phyloP scores from a whole-genome alignment of 2,888 invertebrate species.

The Conistra vaccinii region DNA sequence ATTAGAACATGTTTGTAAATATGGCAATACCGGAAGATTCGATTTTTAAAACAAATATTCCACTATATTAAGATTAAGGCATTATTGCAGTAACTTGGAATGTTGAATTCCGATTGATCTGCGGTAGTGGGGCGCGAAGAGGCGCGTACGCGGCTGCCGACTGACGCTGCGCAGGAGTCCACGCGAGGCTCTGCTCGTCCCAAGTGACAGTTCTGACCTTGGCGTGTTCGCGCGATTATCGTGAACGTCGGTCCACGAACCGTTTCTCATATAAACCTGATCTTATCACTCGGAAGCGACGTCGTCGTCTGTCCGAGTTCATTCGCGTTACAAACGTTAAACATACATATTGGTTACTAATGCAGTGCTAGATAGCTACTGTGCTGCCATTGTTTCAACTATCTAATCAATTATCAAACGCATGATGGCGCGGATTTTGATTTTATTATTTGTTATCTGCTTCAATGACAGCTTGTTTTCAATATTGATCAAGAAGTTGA shows the following conservation, averaged over 20 bases:
- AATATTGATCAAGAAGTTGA: constrained; percentile 3
- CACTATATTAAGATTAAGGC: constrained; percentile 34
- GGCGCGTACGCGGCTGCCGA: constrained; percentile 70
- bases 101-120: constrained; percentile 18
- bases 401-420: constrained; percentile 34
- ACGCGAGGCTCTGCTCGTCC: constrained; percentile 75
- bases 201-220: constrained; percentile 85
- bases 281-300: constrained; percentile 67
- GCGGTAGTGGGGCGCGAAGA: constrained; percentile 66
- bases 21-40: constrained; percentile 10
- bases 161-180: constrained; percentile 71
- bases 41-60: constrained; percentile 53
- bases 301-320: constrained; percentile 38
- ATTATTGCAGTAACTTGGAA: constrained; percentile 39
- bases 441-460: constrained; percentile 25
- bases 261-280: constrained; percentile 64
- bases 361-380: constrained; percentile 7
- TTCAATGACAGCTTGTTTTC: constrained; percentile 1
- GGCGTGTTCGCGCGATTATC: constrained; percentile 74
- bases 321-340: constrained; percentile 41
- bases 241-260: constrained; percentile 67
- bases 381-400: constrained; percentile 18
- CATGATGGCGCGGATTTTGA: constrained; percentile 21
- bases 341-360: constrained; percentile 21
- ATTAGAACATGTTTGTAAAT: constrained; percentile 21